phyloP scores from a whole-genome alignment of 2,797 vertebrate species.

The Karalla daura region DNA sequence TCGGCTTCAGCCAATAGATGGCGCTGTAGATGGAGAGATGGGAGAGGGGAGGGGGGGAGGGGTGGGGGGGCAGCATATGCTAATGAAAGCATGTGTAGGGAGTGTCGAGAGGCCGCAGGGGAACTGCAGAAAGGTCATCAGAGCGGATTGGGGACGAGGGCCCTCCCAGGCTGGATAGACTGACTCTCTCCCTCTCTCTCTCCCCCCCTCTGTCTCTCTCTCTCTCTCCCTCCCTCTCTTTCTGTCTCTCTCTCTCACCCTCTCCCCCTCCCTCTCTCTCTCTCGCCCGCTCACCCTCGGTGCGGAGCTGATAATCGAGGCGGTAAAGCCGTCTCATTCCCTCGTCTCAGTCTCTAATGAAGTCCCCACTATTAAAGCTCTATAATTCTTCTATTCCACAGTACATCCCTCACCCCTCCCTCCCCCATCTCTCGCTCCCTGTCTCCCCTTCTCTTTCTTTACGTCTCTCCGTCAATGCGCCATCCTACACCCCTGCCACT shows the following conservation, averaged over 20 bases:
- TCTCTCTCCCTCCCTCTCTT: not conserved
- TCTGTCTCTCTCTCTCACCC: conserved; percentile 17
- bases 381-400: conserved; percentile 74
- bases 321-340: conserved; percentile 77
- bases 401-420: conserved; percentile 1
- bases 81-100: conserved; percentile 68
- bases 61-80: conserved; percentile 62
- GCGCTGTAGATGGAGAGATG: conserved; percentile 6
- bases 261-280: conserved; percentile 25
- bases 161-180: conserved; percentile 68
- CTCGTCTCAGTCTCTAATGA: conserved; percentile 79
- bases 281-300: conserved; percentile 36
- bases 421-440: not conserved
- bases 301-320: conserved; percentile 74
- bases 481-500: too few relatives aligned
- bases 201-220: conserved; percentile 5
- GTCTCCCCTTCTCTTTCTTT: not conserved
- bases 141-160: conserved; percentile 66
- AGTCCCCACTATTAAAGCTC: conserved; percentile 77
- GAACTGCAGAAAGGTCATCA: conserved; percentile 78
- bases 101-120: conserved; percentile 60
- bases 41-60: not conserved
- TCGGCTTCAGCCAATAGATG: conserved; percentile 12
- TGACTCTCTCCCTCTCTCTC: conserved; percentile 13
- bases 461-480: conserved; percentile 35